These are phyloP conservation scores for Brachyhypopomus occidentalis DNA, from an alignment of 2,113 vertebrate species.

Conservation along the genomic window DNA sequence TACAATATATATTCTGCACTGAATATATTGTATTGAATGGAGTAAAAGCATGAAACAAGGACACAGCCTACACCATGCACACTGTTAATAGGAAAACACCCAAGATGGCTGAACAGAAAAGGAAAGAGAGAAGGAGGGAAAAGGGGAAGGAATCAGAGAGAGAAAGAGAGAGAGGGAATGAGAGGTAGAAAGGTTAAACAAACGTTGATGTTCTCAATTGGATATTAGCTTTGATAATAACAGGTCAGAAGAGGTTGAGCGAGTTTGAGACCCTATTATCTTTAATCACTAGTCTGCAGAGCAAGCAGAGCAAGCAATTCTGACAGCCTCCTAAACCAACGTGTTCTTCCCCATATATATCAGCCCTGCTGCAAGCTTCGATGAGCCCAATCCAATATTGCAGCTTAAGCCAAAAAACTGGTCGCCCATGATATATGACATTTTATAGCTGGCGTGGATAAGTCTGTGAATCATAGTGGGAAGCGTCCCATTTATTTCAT, in stretches of 20 bases:
- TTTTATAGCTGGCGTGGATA: background rate
- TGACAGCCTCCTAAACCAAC: slow-evolving; percentile 1
- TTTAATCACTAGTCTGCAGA: slow-evolving; percentile 18
- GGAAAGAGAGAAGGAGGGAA: background rate
- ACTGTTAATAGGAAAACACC: background rate
- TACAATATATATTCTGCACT: background rate
- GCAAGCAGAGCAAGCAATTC: slow-evolving; percentile 26
- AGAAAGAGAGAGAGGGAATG: background rate
- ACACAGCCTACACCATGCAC: background rate
- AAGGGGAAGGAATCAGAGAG: background rate
- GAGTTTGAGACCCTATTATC: background rate
- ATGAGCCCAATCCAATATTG: slow-evolving; percentile 29
- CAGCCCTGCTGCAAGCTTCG: slow-evolving; percentile 16
- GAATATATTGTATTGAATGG: background rate
- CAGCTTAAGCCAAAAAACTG: slow-evolving; percentile 5
- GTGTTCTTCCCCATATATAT: slow-evolving; percentile 2
- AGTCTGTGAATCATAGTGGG: background rate
- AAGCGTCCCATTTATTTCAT: background rate
- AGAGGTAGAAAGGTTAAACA: background rate
- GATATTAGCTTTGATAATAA: no score
- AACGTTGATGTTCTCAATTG: no score
- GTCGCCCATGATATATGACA: background rate
- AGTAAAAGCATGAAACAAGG: background rate
- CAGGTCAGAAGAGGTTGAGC: background rate
- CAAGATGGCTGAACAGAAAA: background rate